Evolutionary conservation across 1,140 invertebrate species (phyloP).

Genomic region (Kradibia gibbosae): DNA sequence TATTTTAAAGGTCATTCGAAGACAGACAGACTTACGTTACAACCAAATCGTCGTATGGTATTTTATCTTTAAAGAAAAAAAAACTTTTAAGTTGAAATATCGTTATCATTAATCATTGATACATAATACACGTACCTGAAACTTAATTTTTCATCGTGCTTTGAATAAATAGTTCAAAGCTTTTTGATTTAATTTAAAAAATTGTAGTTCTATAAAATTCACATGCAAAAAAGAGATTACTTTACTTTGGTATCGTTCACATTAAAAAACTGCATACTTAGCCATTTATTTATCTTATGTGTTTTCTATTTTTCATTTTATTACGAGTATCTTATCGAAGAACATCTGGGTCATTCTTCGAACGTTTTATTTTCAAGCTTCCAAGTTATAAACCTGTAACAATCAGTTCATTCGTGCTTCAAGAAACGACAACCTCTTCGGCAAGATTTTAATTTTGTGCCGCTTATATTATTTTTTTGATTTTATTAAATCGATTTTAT

Average conservation of each 20-base stretch:
- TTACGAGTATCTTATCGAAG: constrained; percentile 14
- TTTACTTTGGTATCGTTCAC: neutral
- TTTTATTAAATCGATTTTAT: too few relatives aligned
- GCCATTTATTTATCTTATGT: constrained; percentile 21
- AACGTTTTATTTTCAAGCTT: neutral
- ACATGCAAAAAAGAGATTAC: neutral
- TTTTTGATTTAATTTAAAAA: neutral
- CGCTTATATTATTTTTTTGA: neutral
- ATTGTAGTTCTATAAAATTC: neutral
- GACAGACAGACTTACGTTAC: too few relatives aligned
- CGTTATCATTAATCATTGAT: too few relatives aligned
- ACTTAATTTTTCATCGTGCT: too few relatives aligned
- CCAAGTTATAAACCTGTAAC: neutral
- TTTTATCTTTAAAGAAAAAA: too few relatives aligned
- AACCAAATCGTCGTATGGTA: too few relatives aligned
- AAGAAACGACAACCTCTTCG: neutral
- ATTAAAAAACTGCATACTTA: constrained; percentile 30
- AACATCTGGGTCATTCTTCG: constrained; percentile 36
- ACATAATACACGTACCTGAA: too few relatives aligned
- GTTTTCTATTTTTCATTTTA: constrained; percentile 8
- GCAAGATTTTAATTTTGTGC: neutral
- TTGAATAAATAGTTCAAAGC: neutral
- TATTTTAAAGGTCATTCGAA: too few relatives aligned
- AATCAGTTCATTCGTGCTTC: constrained; percentile 12
- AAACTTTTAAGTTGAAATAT: too few relatives aligned